Conservation (phyloP, 2,113 vertebrate species). For the Patagioenas fasciata region DNA sequence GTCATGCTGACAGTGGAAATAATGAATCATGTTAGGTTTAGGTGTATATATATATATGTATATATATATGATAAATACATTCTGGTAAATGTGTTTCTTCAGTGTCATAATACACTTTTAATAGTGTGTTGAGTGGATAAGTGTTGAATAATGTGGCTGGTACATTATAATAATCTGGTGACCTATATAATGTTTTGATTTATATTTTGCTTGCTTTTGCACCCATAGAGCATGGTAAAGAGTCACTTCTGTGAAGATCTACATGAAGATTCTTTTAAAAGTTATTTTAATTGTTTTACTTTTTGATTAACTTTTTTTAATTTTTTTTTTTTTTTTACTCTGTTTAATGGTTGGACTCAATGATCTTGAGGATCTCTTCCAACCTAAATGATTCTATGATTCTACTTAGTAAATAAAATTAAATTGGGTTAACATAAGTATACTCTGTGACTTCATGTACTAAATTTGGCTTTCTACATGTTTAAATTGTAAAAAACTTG, state of each 20-base stretch:
- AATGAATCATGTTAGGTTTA: neutral
- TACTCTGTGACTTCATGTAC: neutral
- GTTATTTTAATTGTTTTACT: neutral
- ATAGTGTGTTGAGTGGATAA: neutral
- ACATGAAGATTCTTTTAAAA: neutral
- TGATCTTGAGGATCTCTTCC: too few species aligned
- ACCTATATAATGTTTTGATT: neutral
- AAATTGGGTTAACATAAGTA: neutral
- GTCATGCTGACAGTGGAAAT: neutral
- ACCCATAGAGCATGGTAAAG: neutral
- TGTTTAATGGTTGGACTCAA: too few species aligned
- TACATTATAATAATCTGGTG: neutral
- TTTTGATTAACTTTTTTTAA: too few species aligned
- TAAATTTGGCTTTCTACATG: neutral
- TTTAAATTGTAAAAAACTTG: neutral
- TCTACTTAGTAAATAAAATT: neutral
- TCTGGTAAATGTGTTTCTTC: neutral
- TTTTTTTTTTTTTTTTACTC: too few species aligned
- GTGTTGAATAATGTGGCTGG: neutral
- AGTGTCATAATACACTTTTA: neutral
- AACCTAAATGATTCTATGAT: too few species aligned
- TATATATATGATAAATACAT: neutral
- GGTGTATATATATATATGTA: neutral
- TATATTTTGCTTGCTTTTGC: neutral
- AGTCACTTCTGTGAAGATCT: neutral